phyloP scores from a whole-genome alignment of 2,113 vertebrate genomes.

The Mystacornis crossleyi region DNA sequence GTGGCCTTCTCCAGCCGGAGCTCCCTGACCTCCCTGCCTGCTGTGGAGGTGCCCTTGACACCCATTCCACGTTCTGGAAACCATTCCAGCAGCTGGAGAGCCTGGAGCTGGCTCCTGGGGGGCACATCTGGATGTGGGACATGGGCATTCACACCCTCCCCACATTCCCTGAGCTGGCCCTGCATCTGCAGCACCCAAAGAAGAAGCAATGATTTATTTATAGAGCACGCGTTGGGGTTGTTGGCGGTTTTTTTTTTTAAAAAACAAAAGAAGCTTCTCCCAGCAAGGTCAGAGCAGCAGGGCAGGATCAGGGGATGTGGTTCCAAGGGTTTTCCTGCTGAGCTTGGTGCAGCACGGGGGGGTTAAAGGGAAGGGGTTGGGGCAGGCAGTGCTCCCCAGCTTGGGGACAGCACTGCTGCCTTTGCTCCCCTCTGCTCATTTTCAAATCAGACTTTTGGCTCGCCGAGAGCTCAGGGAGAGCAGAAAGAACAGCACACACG shows the following conservation, averaged over 20 bases:
- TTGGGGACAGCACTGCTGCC: neutral
- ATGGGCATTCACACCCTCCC: neutral
- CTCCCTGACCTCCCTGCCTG: neutral
- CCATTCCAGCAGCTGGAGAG: neutral
- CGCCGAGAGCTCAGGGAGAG: neutral
- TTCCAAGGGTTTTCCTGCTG: neutral
- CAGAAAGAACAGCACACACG: neutral
- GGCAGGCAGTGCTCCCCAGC: neutral
- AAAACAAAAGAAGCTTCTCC: neutral
- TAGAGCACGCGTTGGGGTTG: neutral
- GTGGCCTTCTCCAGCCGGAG: neutral
- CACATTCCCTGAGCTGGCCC: neutral
- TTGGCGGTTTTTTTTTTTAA: neutral
- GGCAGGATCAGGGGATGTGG: neutral
- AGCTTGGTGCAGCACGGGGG: neutral
- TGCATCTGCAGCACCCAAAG: neutral
- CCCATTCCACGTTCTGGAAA: neutral
- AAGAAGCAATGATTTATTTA: neutral
- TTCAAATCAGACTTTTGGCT: neutral
- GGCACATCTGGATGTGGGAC: neutral
- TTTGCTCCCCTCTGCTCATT: neutral
- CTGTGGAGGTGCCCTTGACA: constrained; percentile 28
- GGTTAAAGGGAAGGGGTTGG: neutral
- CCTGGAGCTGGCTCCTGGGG: neutral
- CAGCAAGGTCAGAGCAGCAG: neutral